Evolutionary conservation across 2,888 invertebrate genomes (phyloP), one percentile per base, ranked within the genome.

Genomic region (Labia minor): DNA sequence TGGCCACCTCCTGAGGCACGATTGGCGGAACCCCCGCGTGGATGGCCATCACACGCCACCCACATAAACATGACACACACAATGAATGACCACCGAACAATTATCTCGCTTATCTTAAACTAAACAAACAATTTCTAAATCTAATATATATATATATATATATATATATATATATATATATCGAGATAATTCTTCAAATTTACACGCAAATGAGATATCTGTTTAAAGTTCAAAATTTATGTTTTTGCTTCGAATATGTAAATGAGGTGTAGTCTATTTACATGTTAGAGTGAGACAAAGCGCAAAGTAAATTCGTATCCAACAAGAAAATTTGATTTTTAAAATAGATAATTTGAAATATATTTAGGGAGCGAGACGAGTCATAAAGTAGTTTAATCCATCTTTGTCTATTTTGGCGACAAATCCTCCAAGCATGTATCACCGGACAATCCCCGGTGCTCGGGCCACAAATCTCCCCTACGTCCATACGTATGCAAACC

Each of bases 261-360:
- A 49, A 49, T 49, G 49, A 49, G 49, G 49, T 49, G 49, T 49
- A 49, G 49, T 49, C 49, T 49, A 49, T 49, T 49, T 49, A 49
- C 49, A 49, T 49, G 49, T 49, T 10, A 14, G 14, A 49, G 16
- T 33, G 33, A 33, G 33, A 33, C 6, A 14, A 49, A 26, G 4
- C 26, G 4, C 26, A 26, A 26, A 26, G 26, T 8, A 26, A 26
- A 26, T 26, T 8, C 8, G 26, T 26, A 6, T 26, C 26, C 3
- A 26, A 49, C 49, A n/a, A 14, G n/a, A 4, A 49, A 49, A 49
- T 49, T 49, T 49, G 49, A 49, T 49, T 49, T 49, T 49, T n/a
- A 49, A 49, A 49, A 49, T 49, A 49, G 49, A 49, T 49, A 49
- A 49, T 49, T 49, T 49, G 16, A 10, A 49, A 49, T 49, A 49